A percentile compares a stretch with the other conserved stretches of the same genome.
Evolutionary conservation across 2,888 invertebrate genomes (phyloP).

Genomic region (Spodoptera picta): DNA sequence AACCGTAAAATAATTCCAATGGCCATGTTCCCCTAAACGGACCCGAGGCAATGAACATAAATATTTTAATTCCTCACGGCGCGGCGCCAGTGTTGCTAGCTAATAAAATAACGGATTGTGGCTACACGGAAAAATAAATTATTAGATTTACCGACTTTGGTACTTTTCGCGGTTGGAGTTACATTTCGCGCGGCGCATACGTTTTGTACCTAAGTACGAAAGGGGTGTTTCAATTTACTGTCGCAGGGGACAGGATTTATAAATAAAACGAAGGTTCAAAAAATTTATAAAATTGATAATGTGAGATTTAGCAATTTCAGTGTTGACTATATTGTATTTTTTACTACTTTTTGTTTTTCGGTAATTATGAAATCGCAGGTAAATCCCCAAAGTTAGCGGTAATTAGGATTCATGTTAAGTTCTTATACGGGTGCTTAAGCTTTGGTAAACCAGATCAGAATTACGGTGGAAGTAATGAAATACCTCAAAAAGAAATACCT

Average conservation of each 20-base stretch:
- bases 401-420: no score
- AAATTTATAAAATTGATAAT: background rate
- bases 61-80: constrained; percentile 68
- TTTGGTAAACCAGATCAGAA: no score
- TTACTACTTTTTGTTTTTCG: no score
- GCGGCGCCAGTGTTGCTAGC: constrained; percentile 58
- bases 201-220: constrained; percentile 10
- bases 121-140: constrained; percentile 52
- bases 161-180: constrained; percentile 43
- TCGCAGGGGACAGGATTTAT: constrained; percentile 1
- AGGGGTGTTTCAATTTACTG: constrained; percentile 24
- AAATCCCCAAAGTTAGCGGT: no score
- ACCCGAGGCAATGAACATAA: constrained; percentile 65
- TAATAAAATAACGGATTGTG: constrained; percentile 63
- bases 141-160: constrained; percentile 53
- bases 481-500: no score
- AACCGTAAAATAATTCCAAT: constrained; percentile 55
- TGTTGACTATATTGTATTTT: no score
- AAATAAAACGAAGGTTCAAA: background rate
- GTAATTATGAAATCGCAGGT: no score
- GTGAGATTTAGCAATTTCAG: no score
- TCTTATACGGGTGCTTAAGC: no score
- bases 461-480: no score
- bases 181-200: constrained; percentile 33
- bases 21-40: constrained; percentile 49